Conservation (phyloP, 2,113 vertebrate species). For the Morphnarchus princeps region DNA sequence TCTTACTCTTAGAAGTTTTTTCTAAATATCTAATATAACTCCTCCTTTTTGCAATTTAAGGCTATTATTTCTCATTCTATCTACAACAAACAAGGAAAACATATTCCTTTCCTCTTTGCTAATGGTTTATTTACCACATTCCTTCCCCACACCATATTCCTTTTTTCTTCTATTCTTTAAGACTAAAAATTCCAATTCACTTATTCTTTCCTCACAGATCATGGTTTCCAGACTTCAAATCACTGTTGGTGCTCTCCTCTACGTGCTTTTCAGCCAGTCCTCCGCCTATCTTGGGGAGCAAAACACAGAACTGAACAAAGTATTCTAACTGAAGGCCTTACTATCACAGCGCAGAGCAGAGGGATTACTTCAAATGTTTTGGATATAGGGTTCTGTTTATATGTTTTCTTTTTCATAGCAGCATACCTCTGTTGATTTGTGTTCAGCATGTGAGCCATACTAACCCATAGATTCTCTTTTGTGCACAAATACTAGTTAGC, state of each 20-base stretch:
- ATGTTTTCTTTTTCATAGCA: not conserved
- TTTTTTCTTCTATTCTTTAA: not conserved
- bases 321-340: not conserved
- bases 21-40: not conserved
- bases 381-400: not conserved
- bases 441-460: not conserved
- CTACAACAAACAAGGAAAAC: not conserved
- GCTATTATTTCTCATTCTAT: not conserved
- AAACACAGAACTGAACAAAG: not conserved
- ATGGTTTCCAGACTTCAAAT: not conserved
- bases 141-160: not conserved
- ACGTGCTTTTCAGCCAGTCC: not conserved
- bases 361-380: not conserved
- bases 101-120: not conserved
- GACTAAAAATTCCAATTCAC: not conserved
- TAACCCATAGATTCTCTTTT: not conserved
- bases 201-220: not conserved
- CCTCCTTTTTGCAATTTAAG: not conserved
- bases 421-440: not conserved
- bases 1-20: not conserved
- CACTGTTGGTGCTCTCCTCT: not conserved
- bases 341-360: not conserved
- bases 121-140: not conserved
- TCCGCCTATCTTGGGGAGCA: accelerated
- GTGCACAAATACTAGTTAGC: not conserved